Evolutionary conservation across 2,888 invertebrate species (phyloP).

Genomic region (Lissonota sp.): DNA sequence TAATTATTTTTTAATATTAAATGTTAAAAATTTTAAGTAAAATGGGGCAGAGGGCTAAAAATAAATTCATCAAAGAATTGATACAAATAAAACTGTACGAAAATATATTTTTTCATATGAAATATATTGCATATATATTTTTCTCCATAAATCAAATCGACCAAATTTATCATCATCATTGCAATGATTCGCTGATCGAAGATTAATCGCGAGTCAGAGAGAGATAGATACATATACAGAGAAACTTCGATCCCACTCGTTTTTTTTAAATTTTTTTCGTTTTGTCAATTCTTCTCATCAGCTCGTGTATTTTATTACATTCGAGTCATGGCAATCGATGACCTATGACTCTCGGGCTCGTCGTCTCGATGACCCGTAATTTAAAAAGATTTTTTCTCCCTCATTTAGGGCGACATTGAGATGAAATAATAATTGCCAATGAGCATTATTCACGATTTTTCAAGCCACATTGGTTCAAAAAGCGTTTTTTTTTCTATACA

Average conservation of each 20-base stretch:
- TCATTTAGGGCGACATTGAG: neutral
- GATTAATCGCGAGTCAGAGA: too few relatives aligned
- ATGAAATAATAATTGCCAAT: neutral
- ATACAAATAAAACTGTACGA: too few relatives aligned
- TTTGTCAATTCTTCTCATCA: neutral
- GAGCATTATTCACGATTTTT: too few relatives aligned
- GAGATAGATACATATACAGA: constrained; percentile 38
- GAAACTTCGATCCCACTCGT: constrained; percentile 55
- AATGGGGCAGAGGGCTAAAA: too few relatives aligned
- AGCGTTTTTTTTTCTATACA: too few relatives aligned
- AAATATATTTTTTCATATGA: too few relatives aligned
- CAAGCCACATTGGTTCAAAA: too few relatives aligned
- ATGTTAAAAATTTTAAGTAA: too few relatives aligned
- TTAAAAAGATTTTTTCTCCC: constrained; percentile 9
- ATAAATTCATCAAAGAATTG: too few relatives aligned
- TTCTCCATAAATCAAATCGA: too few relatives aligned
- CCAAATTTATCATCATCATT: neutral
- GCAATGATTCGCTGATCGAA: constrained; percentile 44
- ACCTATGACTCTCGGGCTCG: constrained; percentile 40
- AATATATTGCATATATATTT: too few relatives aligned
- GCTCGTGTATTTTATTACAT: neutral
- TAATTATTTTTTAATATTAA: too few relatives aligned
- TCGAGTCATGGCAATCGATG: constrained; percentile 17
- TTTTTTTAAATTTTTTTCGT: constrained; percentile 6
- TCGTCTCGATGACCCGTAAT: constrained; percentile 36